Conservation (phyloP, 2,113 vertebrate species). For the Neogale vison region DNA sequence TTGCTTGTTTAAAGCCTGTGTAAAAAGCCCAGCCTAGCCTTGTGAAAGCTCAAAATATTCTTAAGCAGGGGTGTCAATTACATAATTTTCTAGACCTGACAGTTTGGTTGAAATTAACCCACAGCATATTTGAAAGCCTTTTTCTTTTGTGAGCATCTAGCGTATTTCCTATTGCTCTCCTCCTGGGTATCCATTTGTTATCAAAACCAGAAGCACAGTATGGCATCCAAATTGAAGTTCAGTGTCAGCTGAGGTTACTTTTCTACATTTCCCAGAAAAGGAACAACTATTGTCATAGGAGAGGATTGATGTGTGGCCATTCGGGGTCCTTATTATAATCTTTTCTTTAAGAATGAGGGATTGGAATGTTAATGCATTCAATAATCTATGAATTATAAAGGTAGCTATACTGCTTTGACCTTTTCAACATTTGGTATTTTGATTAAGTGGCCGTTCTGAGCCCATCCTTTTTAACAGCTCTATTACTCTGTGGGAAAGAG, state of each 20-base stretch:
- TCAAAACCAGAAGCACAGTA: constrained; percentile 56
- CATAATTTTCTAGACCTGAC: constrained; percentile 60
- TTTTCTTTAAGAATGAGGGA: constrained; percentile 78
- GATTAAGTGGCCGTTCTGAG: constrained; percentile 79
- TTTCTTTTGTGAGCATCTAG: constrained; percentile 53
- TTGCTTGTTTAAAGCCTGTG: constrained; percentile 63
- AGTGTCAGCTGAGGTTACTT: constrained; percentile 52
- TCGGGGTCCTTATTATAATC: constrained; percentile 77
- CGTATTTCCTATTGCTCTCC: not conserved
- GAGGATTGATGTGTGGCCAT: constrained; percentile 73
- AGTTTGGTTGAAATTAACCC: constrained; percentile 61
- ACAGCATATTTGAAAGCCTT: constrained; percentile 38
- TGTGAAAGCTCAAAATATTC: constrained; percentile 63
- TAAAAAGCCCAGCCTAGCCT: not conserved
- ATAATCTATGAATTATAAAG: constrained; percentile 85
- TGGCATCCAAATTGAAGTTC: constrained; percentile 57
- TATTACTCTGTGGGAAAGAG: constrained; percentile 76
- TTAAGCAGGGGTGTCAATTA: constrained; percentile 43
- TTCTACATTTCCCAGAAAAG: constrained; percentile 71
- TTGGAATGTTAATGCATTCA: constrained; percentile 82
- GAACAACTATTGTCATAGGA: constrained; percentile 72
- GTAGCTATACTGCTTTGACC: constrained; percentile 81
- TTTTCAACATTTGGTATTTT: constrained; percentile 83
- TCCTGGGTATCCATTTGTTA: constrained; percentile 54
- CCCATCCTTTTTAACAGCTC: constrained; percentile 78